Base-by-base conservation (phyloP, 2,888 invertebrate species). In the Caenorhabditis parvicauda region DNA sequence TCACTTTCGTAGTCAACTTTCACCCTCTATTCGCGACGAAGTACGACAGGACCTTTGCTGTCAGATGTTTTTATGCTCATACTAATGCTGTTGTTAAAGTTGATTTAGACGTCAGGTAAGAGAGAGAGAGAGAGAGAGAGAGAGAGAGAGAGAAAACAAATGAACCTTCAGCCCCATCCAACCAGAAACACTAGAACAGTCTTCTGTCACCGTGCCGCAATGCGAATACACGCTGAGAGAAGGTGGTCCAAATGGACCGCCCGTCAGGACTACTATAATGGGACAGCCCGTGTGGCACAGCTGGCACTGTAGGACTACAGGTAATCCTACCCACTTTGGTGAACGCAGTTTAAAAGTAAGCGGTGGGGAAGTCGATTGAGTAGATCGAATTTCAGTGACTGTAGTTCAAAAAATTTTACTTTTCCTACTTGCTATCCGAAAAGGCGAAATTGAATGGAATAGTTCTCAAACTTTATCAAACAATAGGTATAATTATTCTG, bases 1-100 rank as follows among this genome's bases (percentile, higher is more conserved):
- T 76, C 9, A 69, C 72, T 1, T 67, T 79, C 42, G 73, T 77
- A 35, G 69, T 66, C 48, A 73, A 67, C 28, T 79, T 79, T 47
- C 77, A 79, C 54, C 76, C 74, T 6, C 60, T 70, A 9, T 75
- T 79, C 51, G 60, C 75, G 3, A 79, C 79, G 1, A 72, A 72
- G 39, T 66, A 75, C n/a, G 78, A 79, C 48, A 50, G 78, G 24
- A 67, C 76, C 6, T 79, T 70, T 64, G 70, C 68, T 43, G 70
- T 79, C 24, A 67, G 74, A 17, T 79, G 79, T 46, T 76, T 76
- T 48, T 79, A 79, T 47, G 72, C 67, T 7, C 70, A 72, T 25
- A 58, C 59, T 28, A 67, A 70, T 22, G 62, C 59, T 32, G 61
- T 68, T 0, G 70, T 75, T 27, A 64, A 64, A 12, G 53, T 67